Conservation (phyloP, 2,113 vertebrate genomes). For the Phaetusa simplex region DNA sequence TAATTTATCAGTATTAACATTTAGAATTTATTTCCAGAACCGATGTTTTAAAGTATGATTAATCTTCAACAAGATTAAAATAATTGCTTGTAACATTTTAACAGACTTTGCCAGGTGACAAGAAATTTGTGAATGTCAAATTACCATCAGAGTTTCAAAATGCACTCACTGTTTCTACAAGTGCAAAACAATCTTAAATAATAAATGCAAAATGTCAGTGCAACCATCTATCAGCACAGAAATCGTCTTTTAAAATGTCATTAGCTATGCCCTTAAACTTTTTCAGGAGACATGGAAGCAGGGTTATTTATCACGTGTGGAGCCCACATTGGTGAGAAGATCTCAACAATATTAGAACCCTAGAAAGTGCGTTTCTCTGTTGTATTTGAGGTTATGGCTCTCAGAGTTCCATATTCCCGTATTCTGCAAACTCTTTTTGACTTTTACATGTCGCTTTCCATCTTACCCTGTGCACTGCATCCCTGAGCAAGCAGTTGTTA, state of each 20-base stretch:
- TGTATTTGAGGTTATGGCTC: not conserved
- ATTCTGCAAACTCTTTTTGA: not conserved
- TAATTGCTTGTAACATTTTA: slow-evolving; percentile 48
- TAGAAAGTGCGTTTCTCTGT: not conserved
- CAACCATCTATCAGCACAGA: not conserved
- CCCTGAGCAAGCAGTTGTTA: not conserved
- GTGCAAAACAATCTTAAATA: slow-evolving; percentile 24
- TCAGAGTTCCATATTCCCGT: not conserved
- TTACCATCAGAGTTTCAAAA: slow-evolving; percentile 24
- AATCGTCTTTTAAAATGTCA: not conserved
- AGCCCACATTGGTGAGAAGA: not conserved
- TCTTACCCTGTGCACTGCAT: not conserved
- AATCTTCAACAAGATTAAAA: slow-evolving; percentile 42
- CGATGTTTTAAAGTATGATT: slow-evolving; percentile 15
- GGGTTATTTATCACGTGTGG: not conserved
- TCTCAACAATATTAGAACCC: not conserved
- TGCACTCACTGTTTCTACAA: not conserved
- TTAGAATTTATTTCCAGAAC: slow-evolving; percentile 54
- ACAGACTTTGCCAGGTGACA: slow-evolving; percentile 37
- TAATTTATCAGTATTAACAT: slow-evolving; percentile 47
- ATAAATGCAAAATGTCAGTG: slow-evolving; percentile 30
- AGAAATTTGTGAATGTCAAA: slow-evolving; percentile 44
- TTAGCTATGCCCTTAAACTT: not conserved
- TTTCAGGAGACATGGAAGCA: not conserved
- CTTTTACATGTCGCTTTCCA: not conserved